phyloP scores from a whole-genome alignment of 2,113 vertebrate species.

The Prietella phreatophila region DNA sequence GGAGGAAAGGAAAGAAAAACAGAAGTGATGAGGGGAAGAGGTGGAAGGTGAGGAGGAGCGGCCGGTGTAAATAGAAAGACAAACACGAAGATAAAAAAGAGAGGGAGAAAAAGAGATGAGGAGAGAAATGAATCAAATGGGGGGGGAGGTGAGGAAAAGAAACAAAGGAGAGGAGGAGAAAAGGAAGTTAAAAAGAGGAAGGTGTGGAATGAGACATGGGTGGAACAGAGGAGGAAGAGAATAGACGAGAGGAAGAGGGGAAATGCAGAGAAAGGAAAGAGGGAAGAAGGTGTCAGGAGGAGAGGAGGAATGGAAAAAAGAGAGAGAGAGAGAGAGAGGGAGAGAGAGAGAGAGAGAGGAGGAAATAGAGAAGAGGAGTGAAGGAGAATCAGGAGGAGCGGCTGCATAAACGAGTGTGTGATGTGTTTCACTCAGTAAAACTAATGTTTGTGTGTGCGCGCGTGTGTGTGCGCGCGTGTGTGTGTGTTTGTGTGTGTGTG shows the following conservation, averaged over 20 bases:
- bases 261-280: background rate
- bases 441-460: constrained; percentile 8
- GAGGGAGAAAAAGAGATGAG: background rate
- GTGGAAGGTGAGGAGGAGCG: background rate
- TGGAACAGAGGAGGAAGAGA: background rate
- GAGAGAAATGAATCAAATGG: background rate
- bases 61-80: background rate
- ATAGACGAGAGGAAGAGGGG: too few species aligned
- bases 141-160: background rate
- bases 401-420: background rate
- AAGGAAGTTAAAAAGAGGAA: background rate
- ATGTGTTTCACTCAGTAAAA: background rate
- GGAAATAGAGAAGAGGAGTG: too few species aligned
- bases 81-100: background rate
- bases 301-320: background rate
- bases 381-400: background rate
- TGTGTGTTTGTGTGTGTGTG: constrained; percentile 45
- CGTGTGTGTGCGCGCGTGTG: background rate
- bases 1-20: too few species aligned
- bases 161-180: background rate
- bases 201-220: background rate
- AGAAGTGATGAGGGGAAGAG: background rate
- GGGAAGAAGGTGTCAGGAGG: background rate
- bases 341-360: too few species aligned
- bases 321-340: too few species aligned